phyloP scores from a whole-genome alignment of 2,888 invertebrate species.

The Xestia xanthographa region DNA sequence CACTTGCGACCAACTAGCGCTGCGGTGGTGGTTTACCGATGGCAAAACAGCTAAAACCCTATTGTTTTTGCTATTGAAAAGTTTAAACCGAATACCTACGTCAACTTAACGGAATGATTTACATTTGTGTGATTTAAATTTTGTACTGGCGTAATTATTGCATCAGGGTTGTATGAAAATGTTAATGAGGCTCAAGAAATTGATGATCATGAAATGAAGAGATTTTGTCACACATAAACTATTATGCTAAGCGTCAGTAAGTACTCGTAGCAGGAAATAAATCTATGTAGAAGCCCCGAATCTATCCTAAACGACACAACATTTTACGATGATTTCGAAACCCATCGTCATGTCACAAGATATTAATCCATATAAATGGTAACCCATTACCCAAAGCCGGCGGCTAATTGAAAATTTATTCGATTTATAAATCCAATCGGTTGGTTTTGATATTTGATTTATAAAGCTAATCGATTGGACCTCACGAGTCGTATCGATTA shows the following conservation, averaged over 20 bases:
- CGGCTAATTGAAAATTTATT: constrained; percentile 71
- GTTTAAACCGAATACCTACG: background rate
- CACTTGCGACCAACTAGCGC: constrained; percentile 43
- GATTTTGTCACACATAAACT: background rate
- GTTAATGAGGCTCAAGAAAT: background rate
- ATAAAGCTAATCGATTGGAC: constrained; percentile 67
- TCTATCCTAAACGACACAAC: constrained; percentile 9
- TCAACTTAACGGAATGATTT: background rate
- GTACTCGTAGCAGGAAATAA: background rate
- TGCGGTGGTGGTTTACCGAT: constrained; percentile 24
- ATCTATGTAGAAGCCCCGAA: background rate
- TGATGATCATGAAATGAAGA: background rate
- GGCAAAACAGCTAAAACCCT: constrained; percentile 8
- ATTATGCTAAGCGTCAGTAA: background rate
- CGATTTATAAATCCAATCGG: constrained; percentile 72
- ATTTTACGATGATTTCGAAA: constrained; percentile 52
- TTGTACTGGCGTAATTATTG: background rate
- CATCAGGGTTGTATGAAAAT: background rate
- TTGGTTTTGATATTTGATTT: constrained; percentile 72
- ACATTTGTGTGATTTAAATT: background rate
- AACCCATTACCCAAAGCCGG: constrained; percentile 61
- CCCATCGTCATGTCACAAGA: constrained; percentile 51
- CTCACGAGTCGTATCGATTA: constrained; percentile 68
- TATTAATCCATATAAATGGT: constrained; percentile 70
- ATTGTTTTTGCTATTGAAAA: constrained; percentile 26